These are phyloP conservation scores for Bombus polaris DNA, from an alignment of 1,140 invertebrate genomes.

Conservation along the genomic window DNA sequence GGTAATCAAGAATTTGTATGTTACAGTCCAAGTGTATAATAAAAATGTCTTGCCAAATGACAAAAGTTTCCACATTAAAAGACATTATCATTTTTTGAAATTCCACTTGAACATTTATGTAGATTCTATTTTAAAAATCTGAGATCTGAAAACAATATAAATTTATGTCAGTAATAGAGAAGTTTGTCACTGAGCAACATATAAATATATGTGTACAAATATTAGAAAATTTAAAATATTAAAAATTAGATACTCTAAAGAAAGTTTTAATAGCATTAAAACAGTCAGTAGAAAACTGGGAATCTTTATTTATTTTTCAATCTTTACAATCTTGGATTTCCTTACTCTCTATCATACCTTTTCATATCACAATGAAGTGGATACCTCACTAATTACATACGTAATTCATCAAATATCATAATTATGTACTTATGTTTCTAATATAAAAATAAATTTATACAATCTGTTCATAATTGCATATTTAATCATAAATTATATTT, in stretches of 20 bases:
- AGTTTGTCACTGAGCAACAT: background rate
- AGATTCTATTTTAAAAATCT: slow-evolving; percentile 42
- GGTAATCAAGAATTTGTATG: slow-evolving; percentile 18
- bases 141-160: slow-evolving; percentile 67
- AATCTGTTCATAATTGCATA: background rate
- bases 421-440: slow-evolving; percentile 24
- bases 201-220: too few relatives aligned
- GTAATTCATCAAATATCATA: slow-evolving; percentile 37
- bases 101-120: slow-evolving; percentile 43
- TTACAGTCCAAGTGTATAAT: slow-evolving; percentile 17
- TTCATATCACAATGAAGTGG: slow-evolving; percentile 43
- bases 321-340: slow-evolving; percentile 55
- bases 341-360: slow-evolving; percentile 17
- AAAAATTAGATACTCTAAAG: slow-evolving; percentile 28
- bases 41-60: slow-evolving; percentile 32
- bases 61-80: background rate
- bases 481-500: slow-evolving; percentile 9
- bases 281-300: slow-evolving; percentile 54
- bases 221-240: background rate
- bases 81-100: slow-evolving; percentile 38
- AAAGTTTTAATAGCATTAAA: slow-evolving; percentile 20
- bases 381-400: slow-evolving; percentile 37
- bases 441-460: slow-evolving; percentile 45
- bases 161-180: slow-evolving; percentile 27
- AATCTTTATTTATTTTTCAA: slow-evolving; percentile 68